A percentile compares a stretch with the other conserved stretches of the same genome.
These are phyloP conservation scores for Biston betularia DNA, from an alignment of 2,888 invertebrate species.

Conservation along the genomic window DNA sequence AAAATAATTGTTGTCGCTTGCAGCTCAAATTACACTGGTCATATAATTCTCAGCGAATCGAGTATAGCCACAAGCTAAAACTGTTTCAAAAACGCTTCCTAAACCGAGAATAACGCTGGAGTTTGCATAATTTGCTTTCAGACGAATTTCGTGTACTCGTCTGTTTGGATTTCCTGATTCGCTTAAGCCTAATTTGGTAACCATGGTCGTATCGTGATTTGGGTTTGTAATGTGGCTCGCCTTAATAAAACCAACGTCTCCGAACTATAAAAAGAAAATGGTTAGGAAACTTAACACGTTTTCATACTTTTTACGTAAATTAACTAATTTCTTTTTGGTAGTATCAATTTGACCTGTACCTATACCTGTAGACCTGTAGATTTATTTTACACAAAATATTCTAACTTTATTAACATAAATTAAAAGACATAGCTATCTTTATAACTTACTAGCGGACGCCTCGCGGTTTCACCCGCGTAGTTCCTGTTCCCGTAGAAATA, in stretches of 20 bases:
- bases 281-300: too few species aligned
- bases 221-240: neutral
- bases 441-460: too few species aligned
- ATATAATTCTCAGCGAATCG: neutral
- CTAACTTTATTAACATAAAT: too few species aligned
- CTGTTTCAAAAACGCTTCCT: constrained; percentile 72
- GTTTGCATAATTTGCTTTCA: constrained; percentile 75
- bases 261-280: too few species aligned
- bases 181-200: constrained; percentile 54
- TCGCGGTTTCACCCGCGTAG: too few species aligned
- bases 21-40: neutral
- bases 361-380: too few species aligned
- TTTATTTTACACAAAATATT: too few species aligned
- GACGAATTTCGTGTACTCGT: constrained; percentile 58
- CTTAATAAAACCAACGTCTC: constrained; percentile 13
- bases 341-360: too few species aligned
- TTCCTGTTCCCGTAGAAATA: too few species aligned
- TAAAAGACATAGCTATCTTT: too few species aligned
- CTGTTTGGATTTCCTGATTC: constrained; percentile 57
- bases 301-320: too few species aligned
- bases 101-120: constrained; percentile 73
- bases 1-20: neutral
- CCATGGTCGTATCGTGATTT: constrained; percentile 36
- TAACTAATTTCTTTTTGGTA: too few species aligned
- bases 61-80: neutral